Percentiles rank a stretch among this genome's conserved stretches.
Evolutionary conservation across 1,140 invertebrate species (phyloP).

Genomic region (Maniola jurtina): DNA sequence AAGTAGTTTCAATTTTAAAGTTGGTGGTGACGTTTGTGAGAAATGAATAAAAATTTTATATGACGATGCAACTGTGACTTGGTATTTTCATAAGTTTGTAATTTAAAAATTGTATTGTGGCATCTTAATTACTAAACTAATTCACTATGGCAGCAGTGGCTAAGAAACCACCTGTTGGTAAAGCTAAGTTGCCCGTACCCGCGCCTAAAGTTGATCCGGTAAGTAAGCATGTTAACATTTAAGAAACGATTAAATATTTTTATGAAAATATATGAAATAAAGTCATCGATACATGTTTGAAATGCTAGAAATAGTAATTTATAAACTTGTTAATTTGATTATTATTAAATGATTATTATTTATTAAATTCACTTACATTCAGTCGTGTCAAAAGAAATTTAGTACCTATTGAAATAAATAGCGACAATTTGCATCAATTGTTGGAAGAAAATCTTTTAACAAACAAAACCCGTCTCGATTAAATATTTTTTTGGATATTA

Average conservation of each 20-base stretch:
- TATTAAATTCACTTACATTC: too few relatives aligned
- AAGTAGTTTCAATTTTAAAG: neutral
- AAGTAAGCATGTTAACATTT: constrained; percentile 30
- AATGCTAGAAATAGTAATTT: neutral
- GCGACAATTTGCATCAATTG: too few relatives aligned
- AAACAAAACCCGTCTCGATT: too few relatives aligned
- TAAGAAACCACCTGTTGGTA: constrained; percentile 44
- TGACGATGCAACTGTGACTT: constrained; percentile 38
- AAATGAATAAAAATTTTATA: constrained; percentile 14
- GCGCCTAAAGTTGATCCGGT: constrained; percentile 37
- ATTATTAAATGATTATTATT: too few relatives aligned
- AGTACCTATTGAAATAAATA: neutral
- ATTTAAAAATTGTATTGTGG: constrained; percentile 60
- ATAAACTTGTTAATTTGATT: neutral
- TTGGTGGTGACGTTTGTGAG: neutral
- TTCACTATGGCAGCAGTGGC: constrained; percentile 60
- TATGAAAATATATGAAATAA: neutral
- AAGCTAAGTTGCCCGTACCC: constrained; percentile 29
- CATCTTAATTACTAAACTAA: constrained; percentile 52
- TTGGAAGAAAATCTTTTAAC: too few relatives aligned
- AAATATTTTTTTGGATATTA: too few relatives aligned
- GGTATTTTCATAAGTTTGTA: neutral
- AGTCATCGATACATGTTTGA: constrained; percentile 31
- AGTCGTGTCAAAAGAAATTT: too few relatives aligned
- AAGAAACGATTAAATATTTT: constrained; percentile 5